Conservation (phyloP, 2,888 invertebrate genomes). For the Chelonus formosanus region DNA sequence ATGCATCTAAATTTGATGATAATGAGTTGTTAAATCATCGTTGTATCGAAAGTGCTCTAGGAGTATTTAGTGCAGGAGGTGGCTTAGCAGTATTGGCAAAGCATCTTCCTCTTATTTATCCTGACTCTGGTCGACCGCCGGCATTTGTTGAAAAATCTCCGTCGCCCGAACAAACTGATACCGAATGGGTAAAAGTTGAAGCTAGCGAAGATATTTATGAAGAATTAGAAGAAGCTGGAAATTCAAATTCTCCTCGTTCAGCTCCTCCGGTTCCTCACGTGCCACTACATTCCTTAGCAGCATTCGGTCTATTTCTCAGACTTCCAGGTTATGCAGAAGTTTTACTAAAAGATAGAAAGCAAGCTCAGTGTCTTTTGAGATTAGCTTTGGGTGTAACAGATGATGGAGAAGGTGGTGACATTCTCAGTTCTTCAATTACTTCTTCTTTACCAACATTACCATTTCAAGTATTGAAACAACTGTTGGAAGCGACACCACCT, state of each 20-base stretch:
- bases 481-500: conserved; percentile 80
- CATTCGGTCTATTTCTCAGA: conserved; percentile 87
- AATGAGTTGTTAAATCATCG: conserved; percentile 52
- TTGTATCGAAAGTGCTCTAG: conserved; percentile 71
- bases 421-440: conserved; percentile 76
- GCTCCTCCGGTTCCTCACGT: conserved; percentile 71
- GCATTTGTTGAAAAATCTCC: conserved; percentile 71
- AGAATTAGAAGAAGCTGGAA: conserved; percentile 69
- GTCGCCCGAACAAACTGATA: conserved; percentile 66
- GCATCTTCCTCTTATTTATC: conserved; percentile 87
- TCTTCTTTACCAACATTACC: conserved; percentile 77
- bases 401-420: conserved; percentile 88
- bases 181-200: conserved; percentile 73
- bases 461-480: conserved; percentile 79
- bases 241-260: conserved; percentile 65
- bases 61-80: conserved; percentile 87
- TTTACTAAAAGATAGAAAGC: conserved; percentile 81
- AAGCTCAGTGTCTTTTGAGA: conserved; percentile 86
- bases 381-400: conserved; percentile 90
- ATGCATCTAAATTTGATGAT: conserved; percentile 49
- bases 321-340: conserved; percentile 92
- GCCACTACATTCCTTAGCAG: conserved; percentile 90
- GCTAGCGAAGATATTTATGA: conserved; percentile 72
- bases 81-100: conserved; percentile 89
- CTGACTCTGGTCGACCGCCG: conserved; percentile 71